Evolutionary conservation across 2,113 vertebrate genomes (phyloP), one percentile per base, ranked within the genome.

Genomic region (Dicaeum eximium): DNA sequence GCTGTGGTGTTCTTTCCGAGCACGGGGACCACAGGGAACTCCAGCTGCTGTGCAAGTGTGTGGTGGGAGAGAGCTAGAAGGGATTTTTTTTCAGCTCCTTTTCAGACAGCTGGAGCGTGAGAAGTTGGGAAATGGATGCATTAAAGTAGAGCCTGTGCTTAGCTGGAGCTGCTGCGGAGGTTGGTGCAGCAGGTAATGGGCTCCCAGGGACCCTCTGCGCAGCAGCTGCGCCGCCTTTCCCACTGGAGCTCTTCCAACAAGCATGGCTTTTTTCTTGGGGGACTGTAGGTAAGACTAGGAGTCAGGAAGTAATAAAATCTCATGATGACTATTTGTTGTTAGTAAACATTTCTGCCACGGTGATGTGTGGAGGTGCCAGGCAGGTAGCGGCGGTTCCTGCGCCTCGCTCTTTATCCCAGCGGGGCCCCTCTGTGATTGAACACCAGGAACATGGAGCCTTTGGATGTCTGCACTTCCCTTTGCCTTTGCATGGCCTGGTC

Each of bases 281-380:
- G 90, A 61, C 35, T 73, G 45, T 25, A 92, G 86, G 91, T 95
- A 97, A 95, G 84, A 94, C 84, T 69, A 42, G 96, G 89, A 95
- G 91, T 72, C 91, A 97, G 93, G 94, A 95, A 94, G 80, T 62
- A 44, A 82, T 92, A 96, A 95, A 93, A 92, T 35, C 91, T 94
- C 84, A 82, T 95, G 89, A 85, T 92, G 92, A 28, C 57, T 56
- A 71, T 82, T 95, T 94, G 93, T 74, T 86, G 70, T 95, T 75
- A 81, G 88, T 90, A 95, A 96, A 90, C 88, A 88, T 95, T 80
- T 77, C 71, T 54, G 45, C 21, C 31, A 1, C 13, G 51, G 72
- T 65, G 37, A 56, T 9, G 37, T 33, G 79, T 33, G 54, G 65
- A 71, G 65, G 72, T 94, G 53, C 72, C 80, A 74, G 80, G 31